Conservation (phyloP, 2,113 vertebrate genomes). For the Tilapia sparmanii region DNA sequence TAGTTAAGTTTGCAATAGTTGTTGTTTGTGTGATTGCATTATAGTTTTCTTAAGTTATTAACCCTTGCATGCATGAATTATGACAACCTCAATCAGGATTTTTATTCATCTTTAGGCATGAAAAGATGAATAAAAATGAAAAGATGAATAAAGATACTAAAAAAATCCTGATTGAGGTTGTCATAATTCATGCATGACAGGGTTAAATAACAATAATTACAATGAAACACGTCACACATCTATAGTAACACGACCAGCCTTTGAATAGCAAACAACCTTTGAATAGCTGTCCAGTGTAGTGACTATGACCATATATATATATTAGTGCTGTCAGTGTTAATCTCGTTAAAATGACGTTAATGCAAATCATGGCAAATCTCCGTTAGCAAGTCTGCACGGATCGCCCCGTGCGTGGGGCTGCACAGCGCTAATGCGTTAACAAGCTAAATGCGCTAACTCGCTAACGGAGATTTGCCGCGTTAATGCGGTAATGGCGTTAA, state of each 20-base stretch:
- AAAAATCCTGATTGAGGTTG: neutral
- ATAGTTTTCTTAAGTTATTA: neutral
- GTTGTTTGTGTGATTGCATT: neutral
- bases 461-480: neutral
- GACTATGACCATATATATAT: neutral
- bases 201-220: neutral
- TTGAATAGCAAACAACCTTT: neutral
- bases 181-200: neutral
- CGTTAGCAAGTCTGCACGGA: neutral
- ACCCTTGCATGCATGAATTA: neutral
- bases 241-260: neutral
- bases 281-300: neutral
- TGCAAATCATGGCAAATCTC: neutral
- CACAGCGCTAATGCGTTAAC: rapidly evolving
- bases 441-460: neutral
- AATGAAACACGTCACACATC: neutral
- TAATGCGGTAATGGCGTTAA: neutral
- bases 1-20: neutral
- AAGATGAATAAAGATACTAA: neutral
- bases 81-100: neutral
- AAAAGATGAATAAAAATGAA: neutral
- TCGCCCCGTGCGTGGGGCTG: neutral
- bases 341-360: neutral
- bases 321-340: neutral
- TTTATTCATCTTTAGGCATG: neutral